phyloP scores from a whole-genome alignment of 2,797 vertebrate genomes.

The Lacerta viridis region DNA sequence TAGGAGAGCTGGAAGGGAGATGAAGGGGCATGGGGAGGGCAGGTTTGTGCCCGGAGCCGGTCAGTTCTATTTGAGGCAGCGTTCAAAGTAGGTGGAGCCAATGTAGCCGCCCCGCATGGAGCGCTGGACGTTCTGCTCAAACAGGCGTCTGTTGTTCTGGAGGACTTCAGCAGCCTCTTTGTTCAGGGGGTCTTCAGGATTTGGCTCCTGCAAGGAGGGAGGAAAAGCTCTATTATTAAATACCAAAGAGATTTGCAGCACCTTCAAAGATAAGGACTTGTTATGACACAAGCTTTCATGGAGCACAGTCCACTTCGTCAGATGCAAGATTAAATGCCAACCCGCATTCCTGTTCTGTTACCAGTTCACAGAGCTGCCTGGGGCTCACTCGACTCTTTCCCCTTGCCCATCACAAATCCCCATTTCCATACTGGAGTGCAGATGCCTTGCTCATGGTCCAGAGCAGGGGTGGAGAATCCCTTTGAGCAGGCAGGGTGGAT shows the following conservation, averaged over 20 bases:
- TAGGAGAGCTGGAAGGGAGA: conserved; percentile 32
- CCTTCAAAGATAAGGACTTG: not conserved
- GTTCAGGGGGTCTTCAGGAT: conserved; percentile 94
- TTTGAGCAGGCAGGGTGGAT: too few species aligned
- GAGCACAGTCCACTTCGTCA: not conserved
- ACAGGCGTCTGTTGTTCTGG: conserved; percentile 94
- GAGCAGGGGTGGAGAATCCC: too few species aligned
- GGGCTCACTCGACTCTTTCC: not conserved
- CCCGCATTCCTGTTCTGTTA: not conserved
- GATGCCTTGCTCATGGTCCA: not conserved
- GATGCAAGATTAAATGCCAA: not conserved
- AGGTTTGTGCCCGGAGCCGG: conserved; percentile 52
- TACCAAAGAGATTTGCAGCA: not conserved
- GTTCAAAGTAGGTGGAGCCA: conserved; percentile 94
- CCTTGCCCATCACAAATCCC: too few species aligned
- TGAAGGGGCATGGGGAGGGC: conserved; percentile 58
- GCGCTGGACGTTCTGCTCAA: conserved; percentile 95
- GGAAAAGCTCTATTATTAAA: not conserved
- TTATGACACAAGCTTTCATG: not conserved
- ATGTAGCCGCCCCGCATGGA: conserved; percentile 94
- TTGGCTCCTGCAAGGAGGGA: conserved; percentile 86
- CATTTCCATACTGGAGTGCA: not conserved
- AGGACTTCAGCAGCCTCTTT: conserved; percentile 95
- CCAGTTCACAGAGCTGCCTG: not conserved
- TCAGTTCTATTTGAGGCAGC: conserved; percentile 91